Evolutionary conservation across 2,888 invertebrate species (phyloP).

Genomic region (Cheilosia scutellata): DNA sequence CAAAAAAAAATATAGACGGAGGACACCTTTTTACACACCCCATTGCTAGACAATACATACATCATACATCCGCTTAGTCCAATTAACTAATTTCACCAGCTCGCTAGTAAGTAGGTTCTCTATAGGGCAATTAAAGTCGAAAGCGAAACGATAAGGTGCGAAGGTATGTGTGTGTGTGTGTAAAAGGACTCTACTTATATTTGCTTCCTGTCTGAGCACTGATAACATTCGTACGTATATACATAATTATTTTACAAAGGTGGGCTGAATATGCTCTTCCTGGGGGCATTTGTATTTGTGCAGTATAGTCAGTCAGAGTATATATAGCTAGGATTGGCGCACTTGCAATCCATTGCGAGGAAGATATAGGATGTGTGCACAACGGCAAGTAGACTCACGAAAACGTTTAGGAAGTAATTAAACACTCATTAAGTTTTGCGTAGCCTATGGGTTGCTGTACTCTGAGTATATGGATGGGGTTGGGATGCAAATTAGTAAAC

Average conservation of each 20-base stretch:
- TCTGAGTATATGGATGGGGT: neutral
- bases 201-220: conserved; percentile 70
- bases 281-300: conserved; percentile 18
- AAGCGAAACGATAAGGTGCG: conserved; percentile 70
- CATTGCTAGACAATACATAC: conserved; percentile 6
- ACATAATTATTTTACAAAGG: conserved; percentile 32
- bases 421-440: conserved; percentile 77
- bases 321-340: conserved; percentile 52
- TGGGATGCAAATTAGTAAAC: conserved; percentile 2
- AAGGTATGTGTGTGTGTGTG: conserved; percentile 35
- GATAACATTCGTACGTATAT: conserved; percentile 64
- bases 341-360: conserved; percentile 64
- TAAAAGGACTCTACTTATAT: conserved; percentile 58
- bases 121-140: conserved; percentile 71
- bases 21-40: conserved; percentile 19
- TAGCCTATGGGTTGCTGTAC: conserved; percentile 48
- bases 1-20: conserved; percentile 14
- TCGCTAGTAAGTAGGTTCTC: conserved; percentile 61
- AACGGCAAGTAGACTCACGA: conserved; percentile 63
- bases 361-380: conserved; percentile 60
- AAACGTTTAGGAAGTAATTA: conserved; percentile 78
- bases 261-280: neutral
- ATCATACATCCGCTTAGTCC: conserved; percentile 55
- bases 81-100: conserved; percentile 73
- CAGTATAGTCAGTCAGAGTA: conserved; percentile 5